phyloP scores from a whole-genome alignment of 2,888 invertebrate genomes.

The Drosophila greeni region DNA sequence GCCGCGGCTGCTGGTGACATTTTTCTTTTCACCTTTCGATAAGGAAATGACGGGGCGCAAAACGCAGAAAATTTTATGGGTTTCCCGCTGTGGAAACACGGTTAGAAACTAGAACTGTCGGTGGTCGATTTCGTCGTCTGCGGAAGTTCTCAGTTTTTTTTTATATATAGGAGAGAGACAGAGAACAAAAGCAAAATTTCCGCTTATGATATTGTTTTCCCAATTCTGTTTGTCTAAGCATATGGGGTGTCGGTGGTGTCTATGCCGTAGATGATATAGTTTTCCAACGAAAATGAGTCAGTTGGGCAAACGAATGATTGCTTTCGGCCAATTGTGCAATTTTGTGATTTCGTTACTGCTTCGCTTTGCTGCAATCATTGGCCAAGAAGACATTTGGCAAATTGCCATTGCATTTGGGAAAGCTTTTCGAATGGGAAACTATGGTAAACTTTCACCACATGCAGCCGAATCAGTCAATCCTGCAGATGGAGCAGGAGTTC shows the following conservation, averaged over 20 bases:
- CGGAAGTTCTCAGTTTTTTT: slow-evolving; percentile 36
- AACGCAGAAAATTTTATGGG: slow-evolving; percentile 24
- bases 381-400: slow-evolving; percentile 68
- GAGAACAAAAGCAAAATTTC: slow-evolving; percentile 32
- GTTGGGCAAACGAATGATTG: slow-evolving; percentile 35
- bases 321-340: slow-evolving; percentile 66
- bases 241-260: slow-evolving; percentile 15
- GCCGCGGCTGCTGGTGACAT: slow-evolving; percentile 56
- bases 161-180: neutral
- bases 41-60: slow-evolving; percentile 68
- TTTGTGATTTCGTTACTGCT: slow-evolving; percentile 44
- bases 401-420: slow-evolving; percentile 68
- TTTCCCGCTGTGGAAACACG: slow-evolving; percentile 5
- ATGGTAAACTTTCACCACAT: slow-evolving; percentile 59
- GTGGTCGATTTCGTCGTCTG: slow-evolving; percentile 15
- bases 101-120: slow-evolving; percentile 19
- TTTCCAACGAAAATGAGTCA: slow-evolving; percentile 40
- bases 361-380: slow-evolving; percentile 69
- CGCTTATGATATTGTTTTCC: slow-evolving; percentile 35
- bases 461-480: slow-evolving; percentile 41
- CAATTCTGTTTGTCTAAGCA: slow-evolving; percentile 32
- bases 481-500: slow-evolving; percentile 20
- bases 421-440: slow-evolving; percentile 32
- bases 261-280: slow-evolving; percentile 21
- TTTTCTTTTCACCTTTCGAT: slow-evolving; percentile 53